These are phyloP conservation scores for Bombyx huttoni DNA, from an alignment of 2,888 invertebrate genomes.

Conservation along the genomic window DNA sequence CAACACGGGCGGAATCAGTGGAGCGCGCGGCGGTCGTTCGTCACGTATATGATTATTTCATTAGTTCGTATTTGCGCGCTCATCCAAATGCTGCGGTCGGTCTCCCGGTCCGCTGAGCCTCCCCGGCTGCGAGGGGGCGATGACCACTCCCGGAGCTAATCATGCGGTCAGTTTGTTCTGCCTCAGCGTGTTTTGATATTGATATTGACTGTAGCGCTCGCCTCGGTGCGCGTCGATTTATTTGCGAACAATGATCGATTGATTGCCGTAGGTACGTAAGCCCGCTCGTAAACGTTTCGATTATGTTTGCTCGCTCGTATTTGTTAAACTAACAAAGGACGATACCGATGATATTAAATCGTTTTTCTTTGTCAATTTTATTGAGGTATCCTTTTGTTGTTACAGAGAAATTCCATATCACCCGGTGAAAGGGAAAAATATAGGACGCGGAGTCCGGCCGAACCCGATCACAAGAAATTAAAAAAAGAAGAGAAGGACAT, in stretches of 20 bases:
- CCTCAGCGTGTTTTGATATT: constrained; percentile 73
- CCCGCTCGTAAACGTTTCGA: constrained; percentile 62
- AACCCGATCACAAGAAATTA: constrained; percentile 79
- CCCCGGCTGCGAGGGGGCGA: constrained; percentile 36
- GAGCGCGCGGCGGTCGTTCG: constrained; percentile 45
- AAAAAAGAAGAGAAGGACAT: constrained; percentile 89
- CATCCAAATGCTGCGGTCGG: constrained; percentile 57
- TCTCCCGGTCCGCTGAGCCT: constrained; percentile 8
- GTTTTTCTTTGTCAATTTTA: constrained; percentile 17
- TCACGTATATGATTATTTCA: constrained; percentile 73
- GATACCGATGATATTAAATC: constrained; percentile 5
- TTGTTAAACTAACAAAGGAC: constrained; percentile 14
- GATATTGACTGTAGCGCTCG: constrained; percentile 67
- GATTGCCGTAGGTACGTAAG: constrained; percentile 61
- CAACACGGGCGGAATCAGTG: constrained; percentile 49
- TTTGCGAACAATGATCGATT: constrained; percentile 72
- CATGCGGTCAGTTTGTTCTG: constrained; percentile 73
- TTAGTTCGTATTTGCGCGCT: constrained; percentile 67
- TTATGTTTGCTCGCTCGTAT: constrained; percentile 61
- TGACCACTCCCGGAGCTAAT: constrained; percentile 69
- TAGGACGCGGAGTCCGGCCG: constrained; percentile 83
- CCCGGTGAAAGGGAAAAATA: constrained; percentile 88
- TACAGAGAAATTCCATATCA: constrained; percentile 88
- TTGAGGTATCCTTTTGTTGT: constrained; percentile 30
- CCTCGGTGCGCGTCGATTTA: constrained; percentile 66